Conservation (phyloP, 2,797 vertebrate genomes). For the Trichosurus vulpecula region DNA sequence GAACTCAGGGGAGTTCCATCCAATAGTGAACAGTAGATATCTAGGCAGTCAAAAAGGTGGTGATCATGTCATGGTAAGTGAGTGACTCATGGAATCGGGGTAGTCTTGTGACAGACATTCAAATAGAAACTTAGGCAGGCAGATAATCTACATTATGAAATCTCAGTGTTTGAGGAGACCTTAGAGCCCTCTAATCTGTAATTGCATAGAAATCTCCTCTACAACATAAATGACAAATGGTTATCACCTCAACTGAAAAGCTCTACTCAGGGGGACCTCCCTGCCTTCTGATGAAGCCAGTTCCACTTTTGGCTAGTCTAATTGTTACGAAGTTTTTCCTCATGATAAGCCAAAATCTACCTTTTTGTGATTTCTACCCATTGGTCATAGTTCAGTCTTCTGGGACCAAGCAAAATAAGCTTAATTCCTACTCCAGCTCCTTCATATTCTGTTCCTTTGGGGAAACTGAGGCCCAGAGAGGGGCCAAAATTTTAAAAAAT, state of each 20-base stretch:
- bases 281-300: neutral
- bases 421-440: neutral
- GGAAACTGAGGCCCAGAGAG: neutral
- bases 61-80: neutral
- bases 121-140: neutral
- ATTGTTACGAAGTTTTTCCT: neutral
- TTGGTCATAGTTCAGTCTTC: neutral
- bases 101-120: neutral
- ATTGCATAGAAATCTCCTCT: neutral
- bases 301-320: neutral
- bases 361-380: neutral
- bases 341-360: neutral
- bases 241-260: neutral
- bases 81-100: neutral
- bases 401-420: neutral
- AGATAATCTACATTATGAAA: neutral
- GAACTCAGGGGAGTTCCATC: neutral
- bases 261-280: neutral
- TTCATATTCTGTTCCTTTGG: neutral
- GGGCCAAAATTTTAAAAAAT: neutral
- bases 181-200: neutral
- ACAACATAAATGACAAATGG: neutral
- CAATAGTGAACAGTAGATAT: neutral
- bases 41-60: neutral
- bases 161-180: neutral